Evolutionary conservation across 1,140 invertebrate species (phyloP), one percentile per base, ranked within the genome.

Genomic region (Archivesica marissinica): DNA sequence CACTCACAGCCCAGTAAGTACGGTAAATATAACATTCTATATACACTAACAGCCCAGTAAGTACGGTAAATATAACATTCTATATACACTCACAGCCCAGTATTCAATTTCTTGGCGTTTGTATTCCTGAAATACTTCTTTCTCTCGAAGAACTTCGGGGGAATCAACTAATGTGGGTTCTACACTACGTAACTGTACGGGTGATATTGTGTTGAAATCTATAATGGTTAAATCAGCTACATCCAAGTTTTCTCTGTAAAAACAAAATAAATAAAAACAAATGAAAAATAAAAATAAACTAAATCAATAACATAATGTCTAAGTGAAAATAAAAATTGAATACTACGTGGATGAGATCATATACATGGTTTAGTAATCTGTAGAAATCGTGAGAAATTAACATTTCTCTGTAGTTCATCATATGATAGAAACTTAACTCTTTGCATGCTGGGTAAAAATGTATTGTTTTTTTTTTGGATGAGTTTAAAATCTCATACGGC

Each of bases 201-300:
- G 86, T 38, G 81, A 75, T 33, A 89, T 76, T 35, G 87, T 85
- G 70, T 83, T 68, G 41, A 82, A 89, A 56, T 83, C 85, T 28
- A 89, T 80, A 11, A 87, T 47, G 9, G 87, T 87, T 47, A 86
- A 76, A 70, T 89, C 88, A 50, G 82, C 72, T 68, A 68, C 70
- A 61, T 88, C 88, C 39, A 86, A 28, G 44, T 79, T 68, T 54
- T 89, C 88, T 56, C 81, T 84, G 72, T 25, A 76, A 84, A 35
- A 35, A 68, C 23, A 78, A 64, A 52, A n/a, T n/a, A n/a, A n/a
- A n/a, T n/a, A n/a, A n/a, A n/a, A n/a, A n/a, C n/a, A n/a, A n/a
- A n/a, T n/a, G n/a, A n/a, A n/a, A n/a, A n/a, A n/a, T n/a, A n/a
- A n/a, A n/a, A n/a, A n/a, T n/a, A n/a, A n/a, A n/a, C n/a, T n/a